phyloP scores from a whole-genome alignment of 2,113 vertebrate genomes.

The Cygnus buccinator region DNA sequence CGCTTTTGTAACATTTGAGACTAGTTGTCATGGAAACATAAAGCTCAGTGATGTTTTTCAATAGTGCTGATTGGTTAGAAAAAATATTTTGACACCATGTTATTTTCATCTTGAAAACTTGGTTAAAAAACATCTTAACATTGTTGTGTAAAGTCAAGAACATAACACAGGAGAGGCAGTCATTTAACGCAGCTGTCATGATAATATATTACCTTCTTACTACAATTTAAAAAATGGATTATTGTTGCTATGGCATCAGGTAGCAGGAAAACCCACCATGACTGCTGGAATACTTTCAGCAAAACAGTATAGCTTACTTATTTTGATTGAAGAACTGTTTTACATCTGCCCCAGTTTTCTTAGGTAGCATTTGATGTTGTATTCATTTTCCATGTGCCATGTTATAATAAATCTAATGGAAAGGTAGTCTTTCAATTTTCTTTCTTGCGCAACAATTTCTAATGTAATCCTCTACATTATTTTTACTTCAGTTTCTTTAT shows the following conservation, averaged over 20 bases:
- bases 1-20: slow-evolving; percentile 54
- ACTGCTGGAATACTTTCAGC: slow-evolving; percentile 2
- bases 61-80: slow-evolving; percentile 72
- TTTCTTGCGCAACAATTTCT: background rate
- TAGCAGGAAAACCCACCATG: slow-evolving; percentile 44
- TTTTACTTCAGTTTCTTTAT: background rate
- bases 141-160: slow-evolving; percentile 72
- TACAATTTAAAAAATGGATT: slow-evolving; percentile 37
- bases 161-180: slow-evolving; percentile 48
- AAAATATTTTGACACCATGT: slow-evolving; percentile 76
- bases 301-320: background rate
- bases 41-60: slow-evolving; percentile 71
- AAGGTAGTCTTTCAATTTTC: background rate
- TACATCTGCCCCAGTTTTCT: background rate
- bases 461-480: background rate
- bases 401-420: background rate
- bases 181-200: slow-evolving; percentile 50
- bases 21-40: slow-evolving; percentile 70
- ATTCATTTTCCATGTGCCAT: background rate
- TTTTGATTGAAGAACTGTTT: background rate
- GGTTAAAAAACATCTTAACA: slow-evolving; percentile 71
- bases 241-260: slow-evolving; percentile 58
- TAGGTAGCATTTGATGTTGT: background rate
- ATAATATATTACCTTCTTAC: slow-evolving; percentile 65
- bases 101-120: slow-evolving; percentile 74